Evolutionary conservation across 2,888 invertebrate species (phyloP).

Genomic region (Fissipunctia ypsillon): DNA sequence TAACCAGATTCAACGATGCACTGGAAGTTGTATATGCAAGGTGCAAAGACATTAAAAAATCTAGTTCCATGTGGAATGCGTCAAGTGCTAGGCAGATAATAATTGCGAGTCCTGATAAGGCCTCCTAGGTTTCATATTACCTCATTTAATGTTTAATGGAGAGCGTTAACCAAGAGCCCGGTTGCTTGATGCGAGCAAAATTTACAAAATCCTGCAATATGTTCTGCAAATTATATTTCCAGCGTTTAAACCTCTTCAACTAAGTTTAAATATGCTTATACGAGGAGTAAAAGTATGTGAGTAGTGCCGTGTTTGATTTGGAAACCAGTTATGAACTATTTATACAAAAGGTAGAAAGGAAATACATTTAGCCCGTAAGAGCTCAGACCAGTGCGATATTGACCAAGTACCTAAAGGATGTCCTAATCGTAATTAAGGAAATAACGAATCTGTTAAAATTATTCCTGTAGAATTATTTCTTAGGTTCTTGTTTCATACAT

Average conservation of each 20-base stretch:
- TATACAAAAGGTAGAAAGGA: slow-evolving; percentile 5
- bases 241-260: background rate
- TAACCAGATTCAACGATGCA: slow-evolving; percentile 47
- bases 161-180: slow-evolving; percentile 23
- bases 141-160: slow-evolving; percentile 24
- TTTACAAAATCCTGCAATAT: slow-evolving; percentile 10
- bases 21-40: slow-evolving; percentile 31
- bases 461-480: background rate
- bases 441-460: background rate
- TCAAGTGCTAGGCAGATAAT: slow-evolving; percentile 47
- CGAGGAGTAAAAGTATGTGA: slow-evolving; percentile 10
- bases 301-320: slow-evolving; percentile 1
- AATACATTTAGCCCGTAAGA: slow-evolving; percentile 11
- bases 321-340: slow-evolving; percentile 41
- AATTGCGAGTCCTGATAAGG: slow-evolving; percentile 43
- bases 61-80: slow-evolving; percentile 55
- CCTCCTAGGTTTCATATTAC: slow-evolving; percentile 15
- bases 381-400: background rate
- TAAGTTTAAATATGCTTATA: background rate
- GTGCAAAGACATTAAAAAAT: slow-evolving; percentile 55
- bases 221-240: slow-evolving; percentile 12
- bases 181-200: background rate
- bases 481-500: background rate
- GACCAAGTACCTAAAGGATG: background rate
- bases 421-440: background rate